Conservation (phyloP, 1,140 invertebrate species). For the Fragariocoptes setiger region DNA sequence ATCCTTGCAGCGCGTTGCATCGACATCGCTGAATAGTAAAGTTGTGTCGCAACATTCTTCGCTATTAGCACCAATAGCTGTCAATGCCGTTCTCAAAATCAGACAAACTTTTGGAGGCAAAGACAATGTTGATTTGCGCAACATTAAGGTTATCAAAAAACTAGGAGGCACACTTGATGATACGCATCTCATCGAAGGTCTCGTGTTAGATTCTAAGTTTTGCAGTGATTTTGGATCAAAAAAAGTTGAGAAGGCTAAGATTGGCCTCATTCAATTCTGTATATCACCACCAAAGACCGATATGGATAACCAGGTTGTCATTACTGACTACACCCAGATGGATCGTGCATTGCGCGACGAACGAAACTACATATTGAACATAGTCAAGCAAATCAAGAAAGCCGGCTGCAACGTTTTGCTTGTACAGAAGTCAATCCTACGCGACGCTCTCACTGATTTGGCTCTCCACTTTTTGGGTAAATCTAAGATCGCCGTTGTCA, state of each 20-base stretch:
- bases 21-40: constrained; percentile 92
- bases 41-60: constrained; percentile 70
- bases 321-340: constrained; percentile 96
- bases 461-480: constrained; percentile 94
- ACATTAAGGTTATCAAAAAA: constrained; percentile 84
- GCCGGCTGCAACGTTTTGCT: constrained; percentile 86
- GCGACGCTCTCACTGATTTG: constrained; percentile 80
- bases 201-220: constrained; percentile 66
- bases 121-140: constrained; percentile 33
- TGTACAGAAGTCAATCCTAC: constrained; percentile 91
- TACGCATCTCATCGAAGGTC: constrained; percentile 71
- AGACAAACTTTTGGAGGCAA: constrained; percentile 26
- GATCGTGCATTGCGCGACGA: constrained; percentile 94
- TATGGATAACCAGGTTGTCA: constrained; percentile 89
- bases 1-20: constrained; percentile 64
- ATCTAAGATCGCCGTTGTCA: constrained; percentile 94
- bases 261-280: constrained; percentile 96
- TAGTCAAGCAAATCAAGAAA: constrained; percentile 96
- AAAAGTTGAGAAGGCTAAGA: constrained; percentile 83
- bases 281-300: constrained; percentile 98
- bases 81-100: constrained; percentile 75
- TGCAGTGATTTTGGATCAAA: constrained; percentile 54
- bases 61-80: constrained; percentile 73
- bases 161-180: constrained; percentile 92
- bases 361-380: constrained; percentile 84